Base-by-base conservation (phyloP, 2,797 vertebrate species). In the Scarus forsteni region DNA sequence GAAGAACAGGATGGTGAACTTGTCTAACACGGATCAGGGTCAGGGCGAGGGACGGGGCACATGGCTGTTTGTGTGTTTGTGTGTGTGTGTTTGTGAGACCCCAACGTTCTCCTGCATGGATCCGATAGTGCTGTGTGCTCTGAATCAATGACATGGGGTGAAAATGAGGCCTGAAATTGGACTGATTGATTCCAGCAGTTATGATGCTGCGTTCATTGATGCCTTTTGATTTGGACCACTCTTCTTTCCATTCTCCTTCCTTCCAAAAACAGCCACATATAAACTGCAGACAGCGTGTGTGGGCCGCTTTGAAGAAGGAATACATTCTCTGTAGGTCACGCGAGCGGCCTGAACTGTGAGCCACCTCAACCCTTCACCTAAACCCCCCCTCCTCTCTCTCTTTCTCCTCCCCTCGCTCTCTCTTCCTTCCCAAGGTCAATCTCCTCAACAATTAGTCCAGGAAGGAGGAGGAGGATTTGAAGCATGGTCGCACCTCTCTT, bases 361-460 rank as follows among this genome's bases (percentile, higher is more conserved):
- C 80, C 83, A 84, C 79, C 81, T 86, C 80, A 71, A 78, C 81
- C 79, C 76, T 52, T 84, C 76, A 81, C 84, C 82, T 70, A 66
- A 73, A 72, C 66, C 64, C 67, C 76, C 80, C 77, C 75, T 78
- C 12, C 18, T 2, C 50, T 14, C 19, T 5, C n/a, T 7, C 45
- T 71, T 67, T 27, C 75, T 74, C 71, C 68, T 75, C 74, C 59
- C 36, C 18, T 79, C 19, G 49, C 70, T 77, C 79, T 80, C 74
- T 77, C 71, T 75, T 83, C 79, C 74, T 83, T 75, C 65, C 88
- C 94, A 94, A 95, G 93, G 94, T 94, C 92, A 94, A 92, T 92
- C 92, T 91, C 92, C 85, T 85, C 88, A 92, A 93, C 90, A 93
- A 93, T 93, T 93, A 94, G 89, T 86, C 88, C 77, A 70, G 82